Conservation (phyloP, 2,113 vertebrate genomes). For the Eubucco bourcierii region DNA sequence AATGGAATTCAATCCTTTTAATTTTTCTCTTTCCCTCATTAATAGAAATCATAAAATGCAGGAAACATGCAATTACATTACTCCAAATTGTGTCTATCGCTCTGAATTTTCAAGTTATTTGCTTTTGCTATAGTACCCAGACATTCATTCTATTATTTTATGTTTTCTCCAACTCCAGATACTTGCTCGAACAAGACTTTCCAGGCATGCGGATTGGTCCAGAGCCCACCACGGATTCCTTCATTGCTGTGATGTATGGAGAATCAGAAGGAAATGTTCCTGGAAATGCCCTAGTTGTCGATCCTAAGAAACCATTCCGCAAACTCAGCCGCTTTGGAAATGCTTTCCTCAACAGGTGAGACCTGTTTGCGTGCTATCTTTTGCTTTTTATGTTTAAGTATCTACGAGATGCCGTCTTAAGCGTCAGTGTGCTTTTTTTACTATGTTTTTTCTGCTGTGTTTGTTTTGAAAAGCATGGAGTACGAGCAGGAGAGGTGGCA, state of each 20-base stretch:
- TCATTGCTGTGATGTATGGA: constrained; percentile 96
- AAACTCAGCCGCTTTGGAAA: constrained; percentile 96
- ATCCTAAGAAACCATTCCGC: constrained; percentile 94
- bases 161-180: constrained; percentile 69
- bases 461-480: background rate
- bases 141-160: background rate
- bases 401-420: background rate
- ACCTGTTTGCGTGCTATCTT: background rate
- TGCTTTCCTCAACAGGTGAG: constrained; percentile 93
- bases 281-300: constrained; percentile 94
- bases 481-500: background rate
- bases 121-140: background rate
- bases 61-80: background rate
- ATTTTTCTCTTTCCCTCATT: too few relatives aligned
- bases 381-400: background rate
- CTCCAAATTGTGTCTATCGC: background rate
- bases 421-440: background rate
- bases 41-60: background rate
- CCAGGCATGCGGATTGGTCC: constrained; percentile 97
- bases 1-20: background rate
- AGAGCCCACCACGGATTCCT: constrained; percentile 95
- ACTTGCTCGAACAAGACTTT: constrained; percentile 94
- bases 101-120: background rate
- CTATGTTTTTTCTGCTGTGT: background rate
- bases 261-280: constrained; percentile 90